Evolutionary conservation across 2,888 invertebrate genomes (phyloP).

Genomic region (Ectobius pallidus): DNA sequence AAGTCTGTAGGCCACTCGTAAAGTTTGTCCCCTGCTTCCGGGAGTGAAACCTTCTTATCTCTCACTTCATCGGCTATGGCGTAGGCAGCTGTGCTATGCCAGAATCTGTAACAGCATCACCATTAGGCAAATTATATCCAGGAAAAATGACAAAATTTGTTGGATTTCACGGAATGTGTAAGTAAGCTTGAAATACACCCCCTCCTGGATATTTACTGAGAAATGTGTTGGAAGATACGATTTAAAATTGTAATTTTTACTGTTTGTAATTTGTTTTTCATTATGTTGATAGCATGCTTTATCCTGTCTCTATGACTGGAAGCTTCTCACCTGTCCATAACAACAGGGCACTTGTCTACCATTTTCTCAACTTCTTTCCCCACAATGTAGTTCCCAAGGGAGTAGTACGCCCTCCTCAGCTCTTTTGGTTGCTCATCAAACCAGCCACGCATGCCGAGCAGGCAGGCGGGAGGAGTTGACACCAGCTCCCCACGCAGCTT

Average conservation of each 20-base stretch:
- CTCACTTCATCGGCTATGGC: slow-evolving; percentile 53
- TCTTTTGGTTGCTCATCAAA: slow-evolving; percentile 52
- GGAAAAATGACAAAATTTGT: too few species aligned
- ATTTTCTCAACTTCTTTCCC: slow-evolving; percentile 52
- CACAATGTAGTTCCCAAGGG: slow-evolving; percentile 58
- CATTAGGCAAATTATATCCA: too few species aligned
- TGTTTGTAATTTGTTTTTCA: too few species aligned
- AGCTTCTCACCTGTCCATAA: slow-evolving; percentile 58
- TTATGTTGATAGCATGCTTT: too few species aligned
- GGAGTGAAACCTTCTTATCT: slow-evolving; percentile 48
- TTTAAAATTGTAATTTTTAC: too few species aligned
- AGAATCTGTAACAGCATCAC: slow-evolving; percentile 51
- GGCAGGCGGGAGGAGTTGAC: slow-evolving; percentile 54
- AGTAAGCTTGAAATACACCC: too few species aligned
- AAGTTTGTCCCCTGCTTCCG: slow-evolving; percentile 49
- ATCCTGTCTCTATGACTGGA: too few species aligned
- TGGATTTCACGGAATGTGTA: too few species aligned
- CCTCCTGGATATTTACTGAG: too few species aligned
- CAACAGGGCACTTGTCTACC: slow-evolving; percentile 51
- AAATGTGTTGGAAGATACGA: too few species aligned
- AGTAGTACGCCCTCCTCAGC: slow-evolving; percentile 55
- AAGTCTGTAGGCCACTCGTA: slow-evolving; percentile 58
- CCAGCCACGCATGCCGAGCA: slow-evolving; percentile 50
- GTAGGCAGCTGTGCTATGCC: slow-evolving; percentile 58
- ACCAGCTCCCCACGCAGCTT: slow-evolving; percentile 50